Evolutionary conservation across 1,140 invertebrate genomes (phyloP).

Genomic region (Phenacoccus solenopsis): DNA sequence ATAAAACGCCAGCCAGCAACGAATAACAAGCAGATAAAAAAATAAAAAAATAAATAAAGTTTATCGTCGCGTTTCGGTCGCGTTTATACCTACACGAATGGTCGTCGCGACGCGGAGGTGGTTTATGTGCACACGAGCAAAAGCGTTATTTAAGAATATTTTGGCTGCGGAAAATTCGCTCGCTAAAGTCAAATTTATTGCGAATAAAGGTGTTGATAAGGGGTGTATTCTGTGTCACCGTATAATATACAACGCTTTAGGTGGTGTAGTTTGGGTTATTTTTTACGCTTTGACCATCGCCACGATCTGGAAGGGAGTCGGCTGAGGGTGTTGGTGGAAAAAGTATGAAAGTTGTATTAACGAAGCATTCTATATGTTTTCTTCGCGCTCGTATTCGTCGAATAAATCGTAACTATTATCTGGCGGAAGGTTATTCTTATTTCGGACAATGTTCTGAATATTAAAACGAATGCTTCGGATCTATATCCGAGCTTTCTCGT

Average conservation of each 20-base stretch:
- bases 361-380: background rate
- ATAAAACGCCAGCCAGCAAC: background rate
- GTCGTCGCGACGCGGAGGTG: background rate
- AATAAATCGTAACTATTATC: constrained; percentile 3
- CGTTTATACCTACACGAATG: background rate
- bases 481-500: background rate
- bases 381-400: background rate
- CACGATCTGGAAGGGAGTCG: background rate
- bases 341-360: too few relatives aligned
- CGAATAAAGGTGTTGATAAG: constrained; percentile 14
- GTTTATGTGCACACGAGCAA: background rate
- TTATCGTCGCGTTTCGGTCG: background rate
- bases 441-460: background rate
- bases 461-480: background rate
- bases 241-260: constrained; percentile 4
- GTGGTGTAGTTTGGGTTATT: background rate
- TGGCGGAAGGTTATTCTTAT: background rate
- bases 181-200: constrained; percentile 7
- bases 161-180: constrained; percentile 3
- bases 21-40: background rate
- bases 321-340: background rate
- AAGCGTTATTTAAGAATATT: constrained; percentile 13
- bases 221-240: constrained; percentile 13
- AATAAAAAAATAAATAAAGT: background rate
- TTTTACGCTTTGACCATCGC: constrained; percentile 7